Conservation (phyloP, 2,797 vertebrate species). For the Sylvilagus floridanus region DNA sequence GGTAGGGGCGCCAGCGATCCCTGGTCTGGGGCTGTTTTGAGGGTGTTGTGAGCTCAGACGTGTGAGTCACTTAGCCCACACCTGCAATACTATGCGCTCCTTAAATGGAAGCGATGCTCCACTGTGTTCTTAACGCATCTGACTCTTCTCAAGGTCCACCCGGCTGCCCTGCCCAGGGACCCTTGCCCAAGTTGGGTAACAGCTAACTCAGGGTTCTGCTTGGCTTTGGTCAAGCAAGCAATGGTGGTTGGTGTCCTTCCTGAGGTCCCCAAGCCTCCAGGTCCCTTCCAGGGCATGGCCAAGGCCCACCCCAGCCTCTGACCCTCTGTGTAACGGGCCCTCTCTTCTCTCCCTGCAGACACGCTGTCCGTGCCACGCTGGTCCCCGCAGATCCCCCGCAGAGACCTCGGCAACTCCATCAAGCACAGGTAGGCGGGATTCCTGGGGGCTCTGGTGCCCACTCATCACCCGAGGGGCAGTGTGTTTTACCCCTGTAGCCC, state of each 20-base stretch:
- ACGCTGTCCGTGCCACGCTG: constrained; percentile 99
- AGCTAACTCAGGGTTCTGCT: not conserved
- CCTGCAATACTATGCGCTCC: not conserved
- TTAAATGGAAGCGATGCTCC: not conserved
- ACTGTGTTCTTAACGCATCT: not conserved
- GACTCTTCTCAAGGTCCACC: too few species aligned
- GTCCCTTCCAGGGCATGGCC: not conserved
- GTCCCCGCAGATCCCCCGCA: constrained; percentile 98
- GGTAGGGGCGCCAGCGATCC: not conserved
- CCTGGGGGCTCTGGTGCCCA: accelerated
- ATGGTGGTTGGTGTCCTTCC: not conserved
- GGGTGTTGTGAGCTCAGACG: not conserved
- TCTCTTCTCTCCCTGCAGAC: constrained; percentile 88
- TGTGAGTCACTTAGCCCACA: not conserved
- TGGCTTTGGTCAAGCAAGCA: not conserved
- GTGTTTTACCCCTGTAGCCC: not conserved
- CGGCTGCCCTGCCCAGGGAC: not conserved
- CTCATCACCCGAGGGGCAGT: not conserved
- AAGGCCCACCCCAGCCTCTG: not conserved
- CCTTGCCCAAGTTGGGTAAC: not conserved
- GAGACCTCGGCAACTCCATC: constrained; percentile 99
- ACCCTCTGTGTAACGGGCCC: not conserved
- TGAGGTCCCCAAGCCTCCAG: not conserved
- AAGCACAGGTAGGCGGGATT: constrained; percentile 95
- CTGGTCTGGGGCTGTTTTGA: not conserved